These are phyloP conservation scores for Laothoe populi DNA, from an alignment of 2,888 invertebrate genomes.

Conservation along the genomic window DNA sequence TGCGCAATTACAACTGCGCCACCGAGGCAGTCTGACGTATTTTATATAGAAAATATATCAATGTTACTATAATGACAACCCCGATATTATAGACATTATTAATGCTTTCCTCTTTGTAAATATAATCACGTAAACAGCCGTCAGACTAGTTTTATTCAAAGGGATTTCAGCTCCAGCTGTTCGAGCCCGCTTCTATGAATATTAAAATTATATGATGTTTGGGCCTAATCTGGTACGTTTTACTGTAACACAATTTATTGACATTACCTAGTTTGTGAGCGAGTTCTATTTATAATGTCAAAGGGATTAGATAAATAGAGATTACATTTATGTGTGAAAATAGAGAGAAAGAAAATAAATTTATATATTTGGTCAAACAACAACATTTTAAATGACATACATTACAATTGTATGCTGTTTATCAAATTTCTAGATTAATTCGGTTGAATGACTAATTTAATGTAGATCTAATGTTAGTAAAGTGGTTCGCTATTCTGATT, in stretches of 20 bases:
- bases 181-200: slow-evolving; percentile 17
- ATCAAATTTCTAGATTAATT: no score
- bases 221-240: slow-evolving; percentile 11
- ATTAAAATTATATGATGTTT: slow-evolving; percentile 23
- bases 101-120: neutral
- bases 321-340: neutral
- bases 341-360: no score
- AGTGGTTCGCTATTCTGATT: no score
- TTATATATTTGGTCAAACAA: no score
- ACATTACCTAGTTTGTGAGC: slow-evolving; percentile 2
- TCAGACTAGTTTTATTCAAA: slow-evolving; percentile 22
- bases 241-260: slow-evolving; percentile 21
- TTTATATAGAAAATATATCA: no score
- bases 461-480: no score
- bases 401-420: no score
- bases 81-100: neutral
- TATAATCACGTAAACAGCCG: neutral
- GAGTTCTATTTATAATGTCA: slow-evolving; percentile 17
- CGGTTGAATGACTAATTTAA: no score
- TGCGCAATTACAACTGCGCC: no score
- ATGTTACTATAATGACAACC: no score
- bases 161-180: slow-evolving; percentile 8
- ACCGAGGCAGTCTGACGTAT: no score
- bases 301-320: slow-evolving; percentile 5
- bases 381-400: no score